Evolutionary conservation across 2,113 vertebrate species (phyloP), one percentile per base, ranked within the genome.

Genomic region (Poecilia latipinna): DNA sequence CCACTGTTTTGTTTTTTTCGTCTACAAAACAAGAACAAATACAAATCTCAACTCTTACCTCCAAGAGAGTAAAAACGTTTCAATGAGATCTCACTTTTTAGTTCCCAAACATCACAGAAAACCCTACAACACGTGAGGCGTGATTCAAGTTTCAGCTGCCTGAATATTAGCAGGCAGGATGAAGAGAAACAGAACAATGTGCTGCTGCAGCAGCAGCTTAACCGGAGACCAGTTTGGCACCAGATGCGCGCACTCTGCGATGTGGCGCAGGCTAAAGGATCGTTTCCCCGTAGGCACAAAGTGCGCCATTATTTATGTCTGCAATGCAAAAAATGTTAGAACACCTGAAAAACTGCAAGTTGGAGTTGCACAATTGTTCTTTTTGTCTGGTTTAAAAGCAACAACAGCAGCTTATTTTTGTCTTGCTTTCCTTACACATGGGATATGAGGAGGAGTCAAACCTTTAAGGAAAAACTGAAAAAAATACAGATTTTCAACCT

Each of bases 261-360:
- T 54, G 15, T 61, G 61, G 48, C 79, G 86, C 62, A 26, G 70
- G 64, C 76, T 89, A 15, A 87, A 90, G 91, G 87, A 92, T 92
- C 35, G 35, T 89, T 29, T 91, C 81, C 54, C 32, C 24, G 12
- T 80, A 68, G 70, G 82, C 79, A 63, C 31, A 68, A 12, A 37
- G 35, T 35, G 24, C 6, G 26, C 82, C 31, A 78, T 80, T 28
- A 69, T 69, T 17, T 73, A 33, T 44, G 61, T 57, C 22, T 60
- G 31, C 11, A 35, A 60, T 67, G 42, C 54, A 79, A 75, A 75
- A 74, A 69, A 69, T 33, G 70, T n/a, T 26, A 15, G 54, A 4
- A 6, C 4, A 7, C 4, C 4, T 13, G 26, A 62, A 12, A 28
- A 29, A 29, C 1, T 48, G 44, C 17, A 48, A 48, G 44, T 48